Evolutionary conservation across 2,888 invertebrate species (phyloP).

Genomic region (Eudasyphora cyanicolor): DNA sequence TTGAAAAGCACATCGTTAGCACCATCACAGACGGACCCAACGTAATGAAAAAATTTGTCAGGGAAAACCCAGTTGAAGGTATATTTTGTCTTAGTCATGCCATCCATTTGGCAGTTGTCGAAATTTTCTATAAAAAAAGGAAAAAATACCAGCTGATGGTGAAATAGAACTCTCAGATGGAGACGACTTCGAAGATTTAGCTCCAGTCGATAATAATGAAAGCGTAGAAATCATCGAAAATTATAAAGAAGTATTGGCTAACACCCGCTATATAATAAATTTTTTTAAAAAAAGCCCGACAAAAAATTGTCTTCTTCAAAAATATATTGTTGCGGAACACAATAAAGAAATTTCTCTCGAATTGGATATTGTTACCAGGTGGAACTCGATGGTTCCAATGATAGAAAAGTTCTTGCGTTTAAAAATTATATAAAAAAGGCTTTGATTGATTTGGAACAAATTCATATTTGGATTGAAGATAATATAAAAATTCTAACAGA

Average conservation of each 20-base stretch:
- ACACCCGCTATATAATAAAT: not conserved
- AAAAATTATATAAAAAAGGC: constrained; percentile 1
- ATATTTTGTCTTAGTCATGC: constrained; percentile 12
- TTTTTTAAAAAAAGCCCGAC: not conserved
- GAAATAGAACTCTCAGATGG: not conserved
- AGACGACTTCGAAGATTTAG: not conserved
- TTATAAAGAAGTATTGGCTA: not conserved
- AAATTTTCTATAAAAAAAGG: not conserved
- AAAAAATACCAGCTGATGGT: not conserved
- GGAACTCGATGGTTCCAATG: constrained; percentile 28
- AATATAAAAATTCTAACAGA: not conserved
- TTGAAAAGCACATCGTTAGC: constrained; percentile 7
- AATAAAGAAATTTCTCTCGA: constrained; percentile 7
- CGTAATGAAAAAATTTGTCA: not conserved
- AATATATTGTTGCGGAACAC: not conserved
- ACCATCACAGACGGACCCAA: not conserved
- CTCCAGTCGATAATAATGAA: not conserved
- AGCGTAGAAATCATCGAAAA: not conserved
- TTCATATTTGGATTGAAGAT: not conserved
- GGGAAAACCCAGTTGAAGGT: constrained; percentile 8
- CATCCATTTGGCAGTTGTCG: constrained; percentile 7
- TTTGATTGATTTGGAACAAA: not conserved
- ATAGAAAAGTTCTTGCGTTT: constrained; percentile 16
- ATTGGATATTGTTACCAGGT: not conserved
- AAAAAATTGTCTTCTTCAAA: constrained; percentile 6